A percentile compares a stretch with the other conserved stretches of the same genome.
phyloP scores from a whole-genome alignment of 2,797 vertebrate species.

The Melanotaenia pygmaea region DNA sequence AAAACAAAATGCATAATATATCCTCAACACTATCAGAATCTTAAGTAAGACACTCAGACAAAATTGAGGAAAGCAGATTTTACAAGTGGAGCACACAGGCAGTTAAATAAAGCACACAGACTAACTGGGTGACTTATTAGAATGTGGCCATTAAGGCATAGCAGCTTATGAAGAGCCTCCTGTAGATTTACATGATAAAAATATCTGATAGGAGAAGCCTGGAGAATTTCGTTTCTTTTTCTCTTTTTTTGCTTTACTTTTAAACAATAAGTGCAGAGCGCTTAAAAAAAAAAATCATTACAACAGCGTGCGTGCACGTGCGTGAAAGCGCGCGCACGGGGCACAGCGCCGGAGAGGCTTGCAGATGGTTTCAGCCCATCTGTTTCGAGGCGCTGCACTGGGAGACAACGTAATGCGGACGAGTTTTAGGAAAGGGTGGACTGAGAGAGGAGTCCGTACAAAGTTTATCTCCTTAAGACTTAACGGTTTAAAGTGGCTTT shows the following conservation, averaged over 20 bases:
- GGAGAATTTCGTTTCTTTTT: conserved; percentile 36
- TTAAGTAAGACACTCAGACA: not conserved
- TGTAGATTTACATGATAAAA: conserved; percentile 70
- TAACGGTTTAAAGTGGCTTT: conserved; percentile 76
- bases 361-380: conserved; percentile 54
- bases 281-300: conserved; percentile 33
- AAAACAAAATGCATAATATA: not conserved
- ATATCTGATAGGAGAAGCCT: conserved; percentile 52
- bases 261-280: conserved; percentile 1
- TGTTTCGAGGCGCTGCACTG: conserved; percentile 43
- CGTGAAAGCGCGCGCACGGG: conserved; percentile 19
- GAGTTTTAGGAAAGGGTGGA: conserved; percentile 16
- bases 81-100: not conserved
- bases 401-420: conserved; percentile 32
- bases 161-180: conserved; percentile 69
- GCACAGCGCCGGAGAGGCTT: conserved; percentile 8
- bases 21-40: not conserved
- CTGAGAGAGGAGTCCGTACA: conserved; percentile 41
- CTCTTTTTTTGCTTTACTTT: not conserved
- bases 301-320: conserved; percentile 12
- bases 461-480: conserved; percentile 38
- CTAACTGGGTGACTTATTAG: conserved; percentile 46
- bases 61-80: conserved; percentile 5
- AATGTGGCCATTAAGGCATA: conserved; percentile 61
- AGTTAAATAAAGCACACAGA: conserved; percentile 22